Conservation (phyloP, 2,113 vertebrate species). For the Leptodactylus fuscus region DNA sequence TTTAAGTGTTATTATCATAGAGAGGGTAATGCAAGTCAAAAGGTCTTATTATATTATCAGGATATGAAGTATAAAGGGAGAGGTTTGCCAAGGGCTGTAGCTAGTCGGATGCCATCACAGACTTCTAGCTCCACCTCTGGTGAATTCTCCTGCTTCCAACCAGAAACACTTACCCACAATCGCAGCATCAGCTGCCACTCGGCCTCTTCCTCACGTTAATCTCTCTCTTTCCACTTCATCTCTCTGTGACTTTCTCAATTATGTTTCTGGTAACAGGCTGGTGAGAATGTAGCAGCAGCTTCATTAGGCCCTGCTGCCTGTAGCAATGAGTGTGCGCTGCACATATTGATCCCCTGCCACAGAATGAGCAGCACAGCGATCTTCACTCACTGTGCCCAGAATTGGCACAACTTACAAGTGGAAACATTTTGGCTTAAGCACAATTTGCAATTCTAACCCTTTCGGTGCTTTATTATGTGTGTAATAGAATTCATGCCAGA, state of each 20-base stretch:
- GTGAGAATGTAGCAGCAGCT: slow-evolving; percentile 57
- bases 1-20: slow-evolving; percentile 28
- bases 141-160: neutral
- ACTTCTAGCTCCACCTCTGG: slow-evolving; percentile 21
- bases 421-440: slow-evolving; percentile 49
- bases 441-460: slow-evolving; percentile 55
- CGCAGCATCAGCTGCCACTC: slow-evolving; percentile 48
- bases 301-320: slow-evolving; percentile 59
- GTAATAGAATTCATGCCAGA: slow-evolving; percentile 49
- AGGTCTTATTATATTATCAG: slow-evolving; percentile 45
- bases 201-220: slow-evolving; percentile 51
- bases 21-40: slow-evolving; percentile 35
- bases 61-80: slow-evolving; percentile 44
- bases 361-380: slow-evolving; percentile 54
- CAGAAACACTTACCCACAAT: slow-evolving; percentile 14
- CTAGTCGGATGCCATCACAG: slow-evolving; percentile 8
- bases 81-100: slow-evolving; percentile 23
- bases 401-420: slow-evolving; percentile 52
- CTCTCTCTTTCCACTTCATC: slow-evolving; percentile 60
- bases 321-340: slow-evolving; percentile 58
- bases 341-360: slow-evolving; percentile 59
- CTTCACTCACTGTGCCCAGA: slow-evolving; percentile 53
- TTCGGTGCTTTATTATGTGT: slow-evolving; percentile 50
- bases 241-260: slow-evolving; percentile 60
- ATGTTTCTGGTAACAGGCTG: slow-evolving; percentile 59